Evolutionary conservation across 1,140 invertebrate species (phyloP).

Genomic region (Lethocerus indicus): DNA sequence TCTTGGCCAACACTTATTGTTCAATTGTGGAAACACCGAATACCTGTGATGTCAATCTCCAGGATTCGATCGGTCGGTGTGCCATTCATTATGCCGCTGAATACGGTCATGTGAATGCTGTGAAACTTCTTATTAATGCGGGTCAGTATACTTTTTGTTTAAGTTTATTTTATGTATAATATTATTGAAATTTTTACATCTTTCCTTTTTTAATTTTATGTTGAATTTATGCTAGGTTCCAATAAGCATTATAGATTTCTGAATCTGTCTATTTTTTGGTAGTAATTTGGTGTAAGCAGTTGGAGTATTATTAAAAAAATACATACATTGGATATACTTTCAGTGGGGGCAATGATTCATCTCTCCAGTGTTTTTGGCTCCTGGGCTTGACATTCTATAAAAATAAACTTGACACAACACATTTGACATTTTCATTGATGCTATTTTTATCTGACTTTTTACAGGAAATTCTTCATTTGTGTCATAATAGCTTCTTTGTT

Average conservation of each 20-base stretch:
- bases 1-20: conserved; percentile 30
- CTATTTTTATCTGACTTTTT: no score
- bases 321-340: not conserved
- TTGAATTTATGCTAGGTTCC: not conserved
- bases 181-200: not conserved
- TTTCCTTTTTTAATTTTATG: not conserved
- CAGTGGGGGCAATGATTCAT: no score
- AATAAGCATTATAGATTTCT: not conserved
- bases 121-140: conserved; percentile 23
- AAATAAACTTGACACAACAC: no score
- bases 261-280: not conserved
- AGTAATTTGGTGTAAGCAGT: not conserved
- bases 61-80: conserved; percentile 32
- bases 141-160: conserved; percentile 18
- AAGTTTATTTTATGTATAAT: not conserved
- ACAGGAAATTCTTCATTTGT: no score
- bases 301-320: not conserved
- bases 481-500: no score
- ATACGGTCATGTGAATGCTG: conserved; percentile 31
- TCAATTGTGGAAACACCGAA: conserved; percentile 19
- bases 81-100: conserved; percentile 40
- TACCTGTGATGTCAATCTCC: conserved; percentile 26
- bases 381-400: no score
- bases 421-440: no score
- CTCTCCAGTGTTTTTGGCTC: no score